Percentiles rank a stretch among this genome's conserved stretches.
These are phyloP conservation scores for Coleophora deauratella DNA, from an alignment of 2,888 invertebrate species.

Conservation along the genomic window DNA sequence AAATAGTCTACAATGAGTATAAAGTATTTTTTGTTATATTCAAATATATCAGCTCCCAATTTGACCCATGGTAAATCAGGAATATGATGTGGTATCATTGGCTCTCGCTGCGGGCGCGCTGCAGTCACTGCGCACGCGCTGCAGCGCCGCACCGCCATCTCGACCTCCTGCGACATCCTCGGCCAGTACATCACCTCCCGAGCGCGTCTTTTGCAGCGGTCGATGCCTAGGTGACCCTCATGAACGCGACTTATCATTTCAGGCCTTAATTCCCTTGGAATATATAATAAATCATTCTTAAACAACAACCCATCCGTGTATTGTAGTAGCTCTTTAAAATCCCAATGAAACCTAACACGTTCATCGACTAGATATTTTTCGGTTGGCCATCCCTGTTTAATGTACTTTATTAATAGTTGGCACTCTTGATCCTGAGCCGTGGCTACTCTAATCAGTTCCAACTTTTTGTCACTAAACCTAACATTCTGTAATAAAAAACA, in stretches of 20 bases:
- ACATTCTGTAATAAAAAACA: constrained; percentile 5
- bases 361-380: constrained; percentile 12
- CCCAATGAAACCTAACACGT: constrained; percentile 6
- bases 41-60: no score
- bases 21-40: no score
- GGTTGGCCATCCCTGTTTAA: constrained; percentile 20
- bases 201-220: constrained; percentile 4
- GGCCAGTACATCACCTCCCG: constrained; percentile 2
- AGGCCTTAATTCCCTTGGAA: constrained; percentile 2
- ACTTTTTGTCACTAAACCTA: neutral
- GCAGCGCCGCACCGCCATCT: no score
- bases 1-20: constrained; percentile 4
- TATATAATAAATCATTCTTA: constrained; percentile 1
- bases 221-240: constrained; percentile 3
- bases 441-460: neutral
- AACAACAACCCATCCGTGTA: neutral
- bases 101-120: no score
- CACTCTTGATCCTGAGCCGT: constrained; percentile 6
- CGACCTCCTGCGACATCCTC: no score
- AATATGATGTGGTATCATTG: neutral
- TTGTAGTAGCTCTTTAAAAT: constrained; percentile 3
- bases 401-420: constrained; percentile 11
- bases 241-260: neutral
- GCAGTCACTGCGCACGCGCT: no score
- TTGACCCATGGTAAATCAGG: constrained; percentile 2